Percentiles rank a stretch among this genome's conserved stretches.
These are phyloP conservation scores for Caenorhabditis latens DNA, from an alignment of 1,140 invertebrate species.

Conservation along the genomic window DNA sequence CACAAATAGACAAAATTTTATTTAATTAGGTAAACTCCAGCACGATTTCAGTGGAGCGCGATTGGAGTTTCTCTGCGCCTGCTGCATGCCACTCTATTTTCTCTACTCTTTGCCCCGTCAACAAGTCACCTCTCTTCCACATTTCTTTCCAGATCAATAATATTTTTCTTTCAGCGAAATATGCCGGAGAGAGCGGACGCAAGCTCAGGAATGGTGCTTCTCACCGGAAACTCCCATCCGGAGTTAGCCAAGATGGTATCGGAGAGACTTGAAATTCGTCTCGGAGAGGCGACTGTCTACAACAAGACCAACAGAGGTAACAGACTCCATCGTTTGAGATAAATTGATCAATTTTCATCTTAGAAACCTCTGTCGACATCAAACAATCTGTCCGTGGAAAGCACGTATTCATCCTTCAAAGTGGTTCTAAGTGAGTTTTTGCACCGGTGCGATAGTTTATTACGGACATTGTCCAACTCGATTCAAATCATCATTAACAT, in stretches of 20 bases:
- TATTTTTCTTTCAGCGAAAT: neutral
- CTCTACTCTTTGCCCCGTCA: too few species aligned
- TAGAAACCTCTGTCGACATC: slow-evolving; percentile 71
- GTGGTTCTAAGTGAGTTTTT: slow-evolving; percentile 68
- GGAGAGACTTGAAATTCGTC: slow-evolving; percentile 72
- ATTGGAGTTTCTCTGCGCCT: too few species aligned
- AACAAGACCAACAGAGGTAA: slow-evolving; percentile 74
- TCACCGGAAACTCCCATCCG: slow-evolving; percentile 75
- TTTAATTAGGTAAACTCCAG: too few species aligned
- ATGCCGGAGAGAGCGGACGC: slow-evolving; percentile 68
- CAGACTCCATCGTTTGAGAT: neutral
- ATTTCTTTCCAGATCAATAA: too few species aligned
- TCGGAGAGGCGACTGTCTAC: slow-evolving; percentile 75
- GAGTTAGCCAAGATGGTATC: slow-evolving; percentile 70
- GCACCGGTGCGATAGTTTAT: too few species aligned
- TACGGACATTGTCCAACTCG: too few species aligned
- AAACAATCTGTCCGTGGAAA: slow-evolving; percentile 76
- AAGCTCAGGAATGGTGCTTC: slow-evolving; percentile 74
- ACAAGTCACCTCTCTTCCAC: too few species aligned
- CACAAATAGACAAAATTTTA: too few species aligned
- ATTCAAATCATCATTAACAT: too few species aligned
- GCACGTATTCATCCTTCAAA: slow-evolving; percentile 76
- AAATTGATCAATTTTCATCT: neutral
- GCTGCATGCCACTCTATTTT: too few species aligned
- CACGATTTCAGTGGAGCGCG: too few species aligned